phyloP scores from a whole-genome alignment of 64 coral and sea anemone genomes.

The Actinia tenebrosa region DNA sequence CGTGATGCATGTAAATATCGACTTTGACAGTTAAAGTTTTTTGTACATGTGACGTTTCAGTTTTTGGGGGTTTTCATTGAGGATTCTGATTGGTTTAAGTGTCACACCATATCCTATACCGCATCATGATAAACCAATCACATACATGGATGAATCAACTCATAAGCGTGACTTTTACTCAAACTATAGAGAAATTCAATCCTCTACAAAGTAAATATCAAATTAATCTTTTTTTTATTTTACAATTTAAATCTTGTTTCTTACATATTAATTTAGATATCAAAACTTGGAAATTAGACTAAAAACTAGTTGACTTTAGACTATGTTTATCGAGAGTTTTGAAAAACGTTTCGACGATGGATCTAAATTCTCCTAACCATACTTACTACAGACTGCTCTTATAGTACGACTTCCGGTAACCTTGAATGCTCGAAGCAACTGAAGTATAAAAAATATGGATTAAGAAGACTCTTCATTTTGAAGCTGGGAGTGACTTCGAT shows the following conservation, averaged over 20 bases:
- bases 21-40: no score
- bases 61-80: neutral
- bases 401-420: neutral
- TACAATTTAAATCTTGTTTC: no score
- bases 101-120: neutral
- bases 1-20: no score
- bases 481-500: neutral
- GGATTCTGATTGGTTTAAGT: neutral
- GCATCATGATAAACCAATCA: neutral
- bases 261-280: no score
- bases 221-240: neutral
- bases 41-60: neutral
- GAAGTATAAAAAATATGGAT: neutral
- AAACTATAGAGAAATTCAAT: neutral
- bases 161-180: neutral
- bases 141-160: neutral
- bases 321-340: neutral
- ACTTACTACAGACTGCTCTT: neutral
- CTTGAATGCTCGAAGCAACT: neutral
- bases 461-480: neutral
- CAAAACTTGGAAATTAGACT: no score
- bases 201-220: neutral
- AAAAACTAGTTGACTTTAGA: neutral
- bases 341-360: neutral
- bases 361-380: neutral